These are phyloP conservation scores for Lordiphosa fenestrarum DNA, from an alignment of 2,888 invertebrate species.

Conservation along the genomic window DNA sequence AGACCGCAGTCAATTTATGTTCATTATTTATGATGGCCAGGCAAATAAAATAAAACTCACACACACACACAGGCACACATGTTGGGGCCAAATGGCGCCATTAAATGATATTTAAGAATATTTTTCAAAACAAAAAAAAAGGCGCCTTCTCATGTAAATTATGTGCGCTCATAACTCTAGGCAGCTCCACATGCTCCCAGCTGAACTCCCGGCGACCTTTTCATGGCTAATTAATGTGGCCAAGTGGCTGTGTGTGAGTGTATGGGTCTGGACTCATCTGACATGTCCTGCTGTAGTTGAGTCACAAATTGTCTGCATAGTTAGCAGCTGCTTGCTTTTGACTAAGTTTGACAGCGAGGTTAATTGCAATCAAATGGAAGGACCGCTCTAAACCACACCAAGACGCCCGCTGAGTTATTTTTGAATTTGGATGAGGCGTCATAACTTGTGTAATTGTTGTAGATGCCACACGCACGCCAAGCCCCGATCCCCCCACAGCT, in stretches of 20 bases:
- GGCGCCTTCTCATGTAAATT: slow-evolving; percentile 36
- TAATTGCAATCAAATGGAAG: slow-evolving; percentile 29
- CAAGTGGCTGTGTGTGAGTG: slow-evolving; percentile 11
- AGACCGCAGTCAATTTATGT: slow-evolving; percentile 37
- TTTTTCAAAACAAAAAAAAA: slow-evolving; percentile 33
- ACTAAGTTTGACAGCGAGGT: slow-evolving; percentile 42
- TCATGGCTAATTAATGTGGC: slow-evolving; percentile 55
- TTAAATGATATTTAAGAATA: slow-evolving; percentile 34
- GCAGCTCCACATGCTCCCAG: slow-evolving; percentile 1
- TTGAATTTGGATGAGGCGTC: slow-evolving; percentile 51
- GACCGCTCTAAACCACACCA: not conserved
- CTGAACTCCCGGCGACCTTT: slow-evolving; percentile 22
- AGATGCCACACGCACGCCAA: slow-evolving; percentile 38
- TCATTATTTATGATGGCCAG: slow-evolving; percentile 49
- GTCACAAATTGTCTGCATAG: slow-evolving; percentile 47
- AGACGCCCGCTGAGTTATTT: slow-evolving; percentile 26
- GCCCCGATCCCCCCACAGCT: slow-evolving; percentile 14
- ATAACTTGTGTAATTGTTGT: slow-evolving; percentile 54
- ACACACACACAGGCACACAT: slow-evolving; percentile 1
- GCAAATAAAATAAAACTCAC: slow-evolving; percentile 25
- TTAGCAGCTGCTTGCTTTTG: slow-evolving; percentile 36
- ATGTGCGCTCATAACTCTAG: slow-evolving; percentile 39
- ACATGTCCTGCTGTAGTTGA: slow-evolving; percentile 43
- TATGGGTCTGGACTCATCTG: slow-evolving; percentile 11
- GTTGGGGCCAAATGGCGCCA: slow-evolving; percentile 28